These are phyloP conservation scores for Mastigias papua DNA, from an alignment of 30 jellyfish, hydroid and myxozoan species.

Conservation along the genomic window DNA sequence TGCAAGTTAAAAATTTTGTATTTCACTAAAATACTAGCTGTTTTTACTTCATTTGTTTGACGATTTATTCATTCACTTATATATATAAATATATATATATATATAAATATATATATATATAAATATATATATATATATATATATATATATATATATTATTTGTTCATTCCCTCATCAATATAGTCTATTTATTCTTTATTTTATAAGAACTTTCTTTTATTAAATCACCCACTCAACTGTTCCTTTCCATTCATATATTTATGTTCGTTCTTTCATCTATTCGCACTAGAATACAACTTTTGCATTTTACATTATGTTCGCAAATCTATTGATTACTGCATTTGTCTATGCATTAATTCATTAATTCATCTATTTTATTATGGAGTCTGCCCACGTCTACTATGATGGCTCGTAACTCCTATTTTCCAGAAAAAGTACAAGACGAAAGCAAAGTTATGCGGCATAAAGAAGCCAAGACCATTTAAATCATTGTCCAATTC, in stretches of 20 bases:
- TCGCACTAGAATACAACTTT: background rate
- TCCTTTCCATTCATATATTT: no score
- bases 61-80: background rate
- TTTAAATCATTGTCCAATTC: conserved; percentile 62
- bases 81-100: no score
- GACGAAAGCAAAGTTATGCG: conserved; percentile 60
- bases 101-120: no score
- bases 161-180: background rate
- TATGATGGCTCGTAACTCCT: no score
- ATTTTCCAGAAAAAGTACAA: conserved; percentile 59
- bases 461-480: conserved; percentile 59
- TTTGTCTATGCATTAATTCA: background rate
- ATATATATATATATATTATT: background rate
- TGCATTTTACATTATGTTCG: background rate
- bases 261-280: background rate
- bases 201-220: no score
- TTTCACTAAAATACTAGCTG: background rate
- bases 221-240: background rate
- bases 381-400: no score
- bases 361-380: background rate
- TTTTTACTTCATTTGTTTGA: background rate
- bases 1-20: background rate
- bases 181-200: background rate
- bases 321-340: background rate
- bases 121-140: no score